Evolutionary conservation across 2,888 invertebrate species (phyloP).

Genomic region (Lasioglossum oenotherae): DNA sequence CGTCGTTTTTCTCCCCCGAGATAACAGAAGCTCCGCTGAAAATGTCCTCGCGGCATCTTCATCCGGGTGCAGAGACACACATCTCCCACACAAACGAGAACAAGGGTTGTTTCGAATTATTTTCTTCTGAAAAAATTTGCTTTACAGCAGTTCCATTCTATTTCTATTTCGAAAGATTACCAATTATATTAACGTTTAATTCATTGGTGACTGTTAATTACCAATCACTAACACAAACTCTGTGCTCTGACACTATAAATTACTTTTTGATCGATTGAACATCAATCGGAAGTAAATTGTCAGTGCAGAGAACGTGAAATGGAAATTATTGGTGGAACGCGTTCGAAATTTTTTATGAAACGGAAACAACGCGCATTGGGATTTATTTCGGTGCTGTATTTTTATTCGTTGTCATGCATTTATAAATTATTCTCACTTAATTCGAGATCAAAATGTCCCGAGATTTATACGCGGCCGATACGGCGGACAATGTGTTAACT

Average conservation of each 20-base stretch:
- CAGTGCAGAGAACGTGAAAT: neutral
- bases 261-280: neutral
- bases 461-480: neutral
- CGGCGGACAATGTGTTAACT: neutral
- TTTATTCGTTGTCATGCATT: neutral
- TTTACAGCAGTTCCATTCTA: neutral
- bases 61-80: neutral
- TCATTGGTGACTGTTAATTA: too few species aligned
- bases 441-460: neutral
- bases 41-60: neutral
- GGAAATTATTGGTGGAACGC: neutral
- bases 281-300: neutral
- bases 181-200: too few species aligned
- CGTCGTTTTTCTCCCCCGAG: slow-evolving; percentile 1
- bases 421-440: neutral
- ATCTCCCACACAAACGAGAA: neutral
- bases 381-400: neutral
- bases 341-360: neutral
- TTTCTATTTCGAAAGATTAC: too few species aligned
- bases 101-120: neutral
- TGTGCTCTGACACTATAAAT: neutral
- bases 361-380: neutral
- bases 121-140: neutral
- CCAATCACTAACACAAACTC: too few species aligned
- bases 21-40: neutral